Base-by-base conservation (phyloP, 1,140 invertebrate species). In the Nephotettix cincticeps region DNA sequence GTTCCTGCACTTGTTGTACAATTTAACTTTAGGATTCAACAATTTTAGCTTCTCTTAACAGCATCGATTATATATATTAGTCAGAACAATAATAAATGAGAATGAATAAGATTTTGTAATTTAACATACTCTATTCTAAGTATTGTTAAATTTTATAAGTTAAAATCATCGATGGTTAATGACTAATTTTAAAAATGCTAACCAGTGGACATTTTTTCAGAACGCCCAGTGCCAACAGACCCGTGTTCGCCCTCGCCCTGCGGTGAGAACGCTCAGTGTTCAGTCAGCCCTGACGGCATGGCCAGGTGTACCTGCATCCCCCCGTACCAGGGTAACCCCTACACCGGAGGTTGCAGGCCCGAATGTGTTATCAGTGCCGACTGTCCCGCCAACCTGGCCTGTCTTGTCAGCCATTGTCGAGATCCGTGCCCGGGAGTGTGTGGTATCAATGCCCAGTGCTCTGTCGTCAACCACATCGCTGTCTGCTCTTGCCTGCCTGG, bases 341-440 rank as follows among this genome's bases (percentile, higher is more conserved):
- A 81, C 70, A 75, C 80, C 21, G 80, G 79, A 9, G 78, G 78
- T 21, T 83, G 92, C 74, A 87, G 88, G 72, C 91, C 92, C 0
- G 92, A 94, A 80, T 94, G 93, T 80, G 84, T 91, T 0, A 85
- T 89, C 54, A 92, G 90, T 78, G 86, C 89, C 1, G 93, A 96
- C 74, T 96, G 94, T 79, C 84, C 90, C 0, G 89, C 88, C 73
- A 85, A 92, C 71, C 82, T 91, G 70, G 89, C 92, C 30, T 96
- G 94, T 81, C 84, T 94, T n/a, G 90, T 91, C 76, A 89, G 92
- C 78, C 89, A 93, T 77, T 96, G 94, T 78, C 83, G 90, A 75
- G 89, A 95, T 83, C 93, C 93, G 23, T 96, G 94, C 78, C 85
- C 87, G n/a, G 92, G 92, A 17, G 87, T 92, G 17, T 96, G 94